A percentile compares a stretch with the other conserved stretches of the same genome.
Evolutionary conservation across 1,140 invertebrate genomes (phyloP).

Genomic region (Aphaenogaster floridana): DNA sequence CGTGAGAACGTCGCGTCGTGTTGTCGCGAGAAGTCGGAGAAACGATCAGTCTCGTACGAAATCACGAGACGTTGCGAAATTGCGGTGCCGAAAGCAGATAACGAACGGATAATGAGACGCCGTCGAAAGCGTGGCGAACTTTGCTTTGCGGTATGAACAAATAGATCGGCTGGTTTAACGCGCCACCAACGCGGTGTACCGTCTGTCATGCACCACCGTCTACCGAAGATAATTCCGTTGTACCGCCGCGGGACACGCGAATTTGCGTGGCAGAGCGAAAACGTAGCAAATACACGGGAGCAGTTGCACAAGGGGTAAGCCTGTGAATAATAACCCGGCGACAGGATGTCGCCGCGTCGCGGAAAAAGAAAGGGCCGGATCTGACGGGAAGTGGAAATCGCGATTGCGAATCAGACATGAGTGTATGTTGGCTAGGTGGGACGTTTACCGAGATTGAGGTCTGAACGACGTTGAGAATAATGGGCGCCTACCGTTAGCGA

Average conservation of each 20-base stretch:
- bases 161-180: conserved; percentile 42
- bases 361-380: conserved; percentile 24
- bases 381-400: conserved; percentile 42
- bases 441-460: conserved; percentile 31
- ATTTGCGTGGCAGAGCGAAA: conserved; percentile 29
- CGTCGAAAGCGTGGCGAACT: conserved; percentile 21
- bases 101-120: conserved; percentile 35
- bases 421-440: background rate
- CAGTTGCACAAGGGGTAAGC: conserved; percentile 4
- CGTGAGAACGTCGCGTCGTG: background rate
- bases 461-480: conserved; percentile 31
- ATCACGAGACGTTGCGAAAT: conserved; percentile 33
- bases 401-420: conserved; percentile 38
- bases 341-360: background rate
- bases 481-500: conserved; percentile 13
- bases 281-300: conserved; percentile 16
- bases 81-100: conserved; percentile 34
- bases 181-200: conserved; percentile 10
- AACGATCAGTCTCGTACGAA: background rate
- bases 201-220: conserved; percentile 27
- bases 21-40: background rate
- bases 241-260: conserved; percentile 41
- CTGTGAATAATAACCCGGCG: conserved; percentile 36
- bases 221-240: conserved; percentile 36
- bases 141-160: conserved; percentile 36